Evolutionary conservation across 92 coral and sea anemone species (phyloP).

Genomic region (Nematostella vectensis): DNA sequence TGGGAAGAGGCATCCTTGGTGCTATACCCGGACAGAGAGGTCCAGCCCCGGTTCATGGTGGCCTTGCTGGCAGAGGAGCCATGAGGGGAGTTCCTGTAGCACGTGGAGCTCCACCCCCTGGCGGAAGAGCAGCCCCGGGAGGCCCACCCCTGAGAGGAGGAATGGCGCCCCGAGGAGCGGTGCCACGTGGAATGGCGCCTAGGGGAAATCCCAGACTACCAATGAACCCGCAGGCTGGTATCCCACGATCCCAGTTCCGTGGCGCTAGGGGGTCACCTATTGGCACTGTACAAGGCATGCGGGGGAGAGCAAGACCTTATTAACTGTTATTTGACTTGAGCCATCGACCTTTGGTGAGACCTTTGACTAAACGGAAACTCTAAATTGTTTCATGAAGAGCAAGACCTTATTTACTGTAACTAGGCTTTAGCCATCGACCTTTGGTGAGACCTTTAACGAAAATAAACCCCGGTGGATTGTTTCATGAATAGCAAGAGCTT

Average conservation of each 20-base stretch:
- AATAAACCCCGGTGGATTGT: too few species aligned
- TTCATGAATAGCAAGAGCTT: too few species aligned
- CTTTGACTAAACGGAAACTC: too few species aligned
- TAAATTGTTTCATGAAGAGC: too few species aligned
- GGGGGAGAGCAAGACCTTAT: constrained; percentile 9
- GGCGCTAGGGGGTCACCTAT: constrained; percentile 38
- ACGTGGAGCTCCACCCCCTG: constrained; percentile 42
- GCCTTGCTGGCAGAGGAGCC: constrained; percentile 11
- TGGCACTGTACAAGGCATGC: constrained; percentile 20
- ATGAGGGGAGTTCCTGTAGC: constrained; percentile 23
- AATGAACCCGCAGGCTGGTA: constrained; percentile 8
- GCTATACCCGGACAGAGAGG: constrained; percentile 5
- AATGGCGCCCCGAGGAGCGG: constrained; percentile 19
- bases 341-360: too few species aligned
- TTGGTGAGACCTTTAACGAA: too few species aligned
- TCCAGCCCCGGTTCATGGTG: not conserved
- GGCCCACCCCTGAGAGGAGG: constrained; percentile 24
- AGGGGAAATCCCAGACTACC: constrained; percentile 22
- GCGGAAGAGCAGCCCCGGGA: constrained; percentile 35
- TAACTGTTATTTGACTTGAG: too few species aligned
- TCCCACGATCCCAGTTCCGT: constrained; percentile 29
- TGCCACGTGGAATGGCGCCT: constrained; percentile 16
- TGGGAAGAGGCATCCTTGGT: not conserved
- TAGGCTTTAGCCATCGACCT: too few species aligned
- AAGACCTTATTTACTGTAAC: too few species aligned